These are phyloP conservation scores for Rhodophaea formosa DNA, from an alignment of 2,888 invertebrate genomes.

Conservation along the genomic window DNA sequence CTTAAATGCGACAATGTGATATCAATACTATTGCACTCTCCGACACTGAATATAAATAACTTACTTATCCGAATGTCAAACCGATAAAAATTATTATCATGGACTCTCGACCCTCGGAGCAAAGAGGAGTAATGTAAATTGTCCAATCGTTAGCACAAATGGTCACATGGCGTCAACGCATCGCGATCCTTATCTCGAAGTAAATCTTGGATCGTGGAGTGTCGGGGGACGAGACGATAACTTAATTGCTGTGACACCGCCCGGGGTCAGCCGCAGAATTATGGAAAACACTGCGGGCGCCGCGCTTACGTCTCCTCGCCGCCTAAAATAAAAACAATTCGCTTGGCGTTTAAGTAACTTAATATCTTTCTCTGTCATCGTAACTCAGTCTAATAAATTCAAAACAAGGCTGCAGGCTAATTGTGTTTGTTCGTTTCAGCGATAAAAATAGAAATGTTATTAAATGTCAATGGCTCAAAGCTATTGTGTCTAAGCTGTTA, in stretches of 20 bases:
- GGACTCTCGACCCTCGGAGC: slow-evolving; percentile 59
- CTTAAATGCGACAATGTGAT: slow-evolving; percentile 19
- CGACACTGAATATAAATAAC: slow-evolving; percentile 68
- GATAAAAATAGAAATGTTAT: neutral
- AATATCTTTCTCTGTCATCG: slow-evolving; percentile 3
- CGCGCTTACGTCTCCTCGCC: slow-evolving; percentile 17
- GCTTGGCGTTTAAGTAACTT: slow-evolving; percentile 2
- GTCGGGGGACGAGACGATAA: slow-evolving; percentile 60
- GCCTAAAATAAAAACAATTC: slow-evolving; percentile 11
- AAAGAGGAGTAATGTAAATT: slow-evolving; percentile 66
- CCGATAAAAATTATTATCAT: slow-evolving; percentile 69
- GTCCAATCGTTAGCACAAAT: slow-evolving; percentile 64
- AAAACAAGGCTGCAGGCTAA: slow-evolving; percentile 5
- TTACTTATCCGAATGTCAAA: slow-evolving; percentile 58
- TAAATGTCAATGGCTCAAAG: neutral
- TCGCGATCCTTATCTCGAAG: slow-evolving; percentile 65
- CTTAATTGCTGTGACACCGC: slow-evolving; percentile 66
- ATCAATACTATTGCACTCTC: slow-evolving; percentile 22
- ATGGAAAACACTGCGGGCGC: slow-evolving; percentile 41
- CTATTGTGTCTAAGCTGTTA: neutral
- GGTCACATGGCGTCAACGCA: slow-evolving; percentile 74
- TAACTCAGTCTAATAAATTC: slow-evolving; percentile 1
- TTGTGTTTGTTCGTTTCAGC: slow-evolving; percentile 3
- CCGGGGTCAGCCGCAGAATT: slow-evolving; percentile 50
- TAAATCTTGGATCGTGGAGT: slow-evolving; percentile 62